Percentiles rank a stretch among this genome's conserved stretches.
These are phyloP conservation scores for Tetanocera ferruginea DNA, from an alignment of 2,888 invertebrate genomes.

Conservation along the genomic window DNA sequence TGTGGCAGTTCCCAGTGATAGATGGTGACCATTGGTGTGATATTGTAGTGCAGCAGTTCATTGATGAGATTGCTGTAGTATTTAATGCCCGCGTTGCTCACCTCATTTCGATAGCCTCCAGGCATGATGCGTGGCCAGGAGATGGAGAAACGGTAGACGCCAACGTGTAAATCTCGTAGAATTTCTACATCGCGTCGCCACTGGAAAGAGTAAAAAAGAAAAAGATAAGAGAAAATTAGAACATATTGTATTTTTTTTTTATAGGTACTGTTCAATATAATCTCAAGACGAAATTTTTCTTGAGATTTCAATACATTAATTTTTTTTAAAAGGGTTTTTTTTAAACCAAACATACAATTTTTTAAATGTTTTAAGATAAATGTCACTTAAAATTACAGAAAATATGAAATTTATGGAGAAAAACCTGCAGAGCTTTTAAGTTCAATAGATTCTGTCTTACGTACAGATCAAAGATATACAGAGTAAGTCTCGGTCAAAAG, in stretches of 20 bases:
- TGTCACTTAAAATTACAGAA: no score
- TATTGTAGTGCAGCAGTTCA: slow-evolving; percentile 76
- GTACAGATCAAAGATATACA: no score
- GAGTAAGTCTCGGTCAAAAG: no score
- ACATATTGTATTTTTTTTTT: neutral
- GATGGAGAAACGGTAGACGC: slow-evolving; percentile 80
- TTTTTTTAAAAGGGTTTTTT: no score
- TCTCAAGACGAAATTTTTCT: no score
- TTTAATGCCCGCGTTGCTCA: slow-evolving; percentile 79
- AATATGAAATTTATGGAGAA: no score
- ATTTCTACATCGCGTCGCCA: slow-evolving; percentile 76
- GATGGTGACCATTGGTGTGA: slow-evolving; percentile 80
- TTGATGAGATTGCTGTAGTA: slow-evolving; percentile 85
- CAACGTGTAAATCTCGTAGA: slow-evolving; percentile 75
- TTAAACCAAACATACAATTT: no score
- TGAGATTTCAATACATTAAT: no score
- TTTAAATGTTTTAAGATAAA: no score
- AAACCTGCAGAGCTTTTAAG: no score
- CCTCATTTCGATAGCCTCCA: slow-evolving; percentile 75
- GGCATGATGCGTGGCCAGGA: slow-evolving; percentile 85
- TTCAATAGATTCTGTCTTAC: no score
- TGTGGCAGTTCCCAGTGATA: slow-evolving; percentile 82
- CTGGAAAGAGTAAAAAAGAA: slow-evolving; percentile 51
- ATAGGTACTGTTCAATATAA: no score
- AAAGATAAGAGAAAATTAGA: neutral